Evolutionary conservation across 2,113 vertebrate species (phyloP).

Genomic region (Scalopus aquaticus): DNA sequence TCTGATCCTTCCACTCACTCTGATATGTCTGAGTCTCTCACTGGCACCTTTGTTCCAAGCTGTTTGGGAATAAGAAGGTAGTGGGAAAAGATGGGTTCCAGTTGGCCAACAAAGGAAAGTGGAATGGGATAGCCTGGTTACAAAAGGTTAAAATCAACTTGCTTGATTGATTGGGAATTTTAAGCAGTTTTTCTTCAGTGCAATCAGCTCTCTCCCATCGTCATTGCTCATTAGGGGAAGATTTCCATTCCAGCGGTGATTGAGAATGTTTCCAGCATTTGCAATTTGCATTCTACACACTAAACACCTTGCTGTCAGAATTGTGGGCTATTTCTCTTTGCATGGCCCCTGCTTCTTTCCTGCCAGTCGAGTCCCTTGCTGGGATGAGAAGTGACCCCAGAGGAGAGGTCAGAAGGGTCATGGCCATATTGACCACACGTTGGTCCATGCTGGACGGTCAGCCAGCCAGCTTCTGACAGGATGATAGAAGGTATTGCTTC

Average conservation of each 20-base stretch:
- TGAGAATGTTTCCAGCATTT: slow-evolving; percentile 88
- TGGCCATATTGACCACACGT: slow-evolving; percentile 85
- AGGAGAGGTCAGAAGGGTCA: slow-evolving; percentile 85
- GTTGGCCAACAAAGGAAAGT: slow-evolving; percentile 83
- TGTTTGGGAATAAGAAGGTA: slow-evolving; percentile 66
- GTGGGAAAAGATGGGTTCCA: slow-evolving; percentile 43
- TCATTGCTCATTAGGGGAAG: slow-evolving; percentile 89
- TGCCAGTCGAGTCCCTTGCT: slow-evolving; percentile 72
- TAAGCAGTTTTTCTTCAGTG: slow-evolving; percentile 89
- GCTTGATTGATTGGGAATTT: slow-evolving; percentile 91
- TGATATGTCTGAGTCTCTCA: slow-evolving; percentile 74
- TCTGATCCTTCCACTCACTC: neutral
- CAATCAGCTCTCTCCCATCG: slow-evolving; percentile 88
- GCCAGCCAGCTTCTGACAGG: slow-evolving; percentile 88
- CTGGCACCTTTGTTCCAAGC: slow-evolving; percentile 79
- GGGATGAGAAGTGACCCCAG: slow-evolving; percentile 83
- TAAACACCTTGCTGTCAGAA: slow-evolving; percentile 87
- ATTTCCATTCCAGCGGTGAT: slow-evolving; percentile 90
- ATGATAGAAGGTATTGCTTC: slow-evolving; percentile 89
- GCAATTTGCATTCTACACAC: slow-evolving; percentile 87
- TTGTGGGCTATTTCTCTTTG: slow-evolving; percentile 81
- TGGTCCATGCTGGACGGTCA: slow-evolving; percentile 86
- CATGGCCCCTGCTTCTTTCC: slow-evolving; percentile 63
- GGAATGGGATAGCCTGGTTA: slow-evolving; percentile 84
- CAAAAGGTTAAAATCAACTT: slow-evolving; percentile 91